Conservation (phyloP, 2,797 vertebrate species). For the Hafferia zeledoni region DNA sequence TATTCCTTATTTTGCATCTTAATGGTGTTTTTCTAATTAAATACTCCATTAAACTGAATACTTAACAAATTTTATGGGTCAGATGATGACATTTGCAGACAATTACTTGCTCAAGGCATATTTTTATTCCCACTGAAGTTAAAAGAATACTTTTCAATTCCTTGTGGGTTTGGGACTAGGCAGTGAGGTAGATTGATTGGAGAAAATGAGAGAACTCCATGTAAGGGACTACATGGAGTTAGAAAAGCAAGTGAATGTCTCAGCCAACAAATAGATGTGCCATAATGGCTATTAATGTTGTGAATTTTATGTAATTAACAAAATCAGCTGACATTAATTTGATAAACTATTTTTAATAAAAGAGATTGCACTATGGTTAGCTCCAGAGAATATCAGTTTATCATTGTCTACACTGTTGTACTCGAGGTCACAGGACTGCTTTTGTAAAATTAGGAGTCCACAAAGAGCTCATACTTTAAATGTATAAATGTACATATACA, state of each 20-base stretch:
- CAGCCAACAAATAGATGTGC: background rate
- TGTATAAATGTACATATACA: background rate
- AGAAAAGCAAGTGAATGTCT: background rate
- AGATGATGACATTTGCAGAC: background rate
- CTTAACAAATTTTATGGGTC: background rate
- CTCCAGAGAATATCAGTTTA: background rate
- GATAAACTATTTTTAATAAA: background rate
- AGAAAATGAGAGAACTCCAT: background rate
- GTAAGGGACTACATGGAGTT: background rate
- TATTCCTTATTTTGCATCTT: background rate
- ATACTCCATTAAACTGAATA: conserved; percentile 1
- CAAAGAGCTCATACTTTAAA: background rate
- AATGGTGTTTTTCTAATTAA: background rate
- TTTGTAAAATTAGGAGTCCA: background rate
- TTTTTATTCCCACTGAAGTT: background rate
- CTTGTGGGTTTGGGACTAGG: background rate
- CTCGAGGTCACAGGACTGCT: background rate
- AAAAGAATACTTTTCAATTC: background rate
- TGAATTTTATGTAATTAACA: background rate
- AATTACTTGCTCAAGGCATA: background rate
- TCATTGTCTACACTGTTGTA: background rate
- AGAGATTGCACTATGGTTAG: background rate
- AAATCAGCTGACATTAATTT: background rate
- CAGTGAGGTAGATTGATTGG: background rate
- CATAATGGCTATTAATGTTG: background rate